These are phyloP conservation scores for Sebastes hopkinsi DNA, from an alignment of 2,797 vertebrate genomes.

Conservation along the genomic window DNA sequence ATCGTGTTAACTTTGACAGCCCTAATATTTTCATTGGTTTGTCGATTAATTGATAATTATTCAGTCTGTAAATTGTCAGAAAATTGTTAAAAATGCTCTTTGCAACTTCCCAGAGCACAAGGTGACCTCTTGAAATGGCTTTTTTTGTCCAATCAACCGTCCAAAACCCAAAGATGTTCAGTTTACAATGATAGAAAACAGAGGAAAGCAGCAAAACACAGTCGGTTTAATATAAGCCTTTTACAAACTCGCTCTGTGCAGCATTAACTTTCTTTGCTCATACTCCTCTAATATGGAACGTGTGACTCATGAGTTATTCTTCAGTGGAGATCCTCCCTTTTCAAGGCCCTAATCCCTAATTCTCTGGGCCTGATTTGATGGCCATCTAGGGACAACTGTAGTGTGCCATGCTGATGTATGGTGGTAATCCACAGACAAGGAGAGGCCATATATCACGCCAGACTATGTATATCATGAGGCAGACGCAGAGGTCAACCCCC, in stretches of 20 bases:
- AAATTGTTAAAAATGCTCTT: neutral
- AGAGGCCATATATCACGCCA: conserved; percentile 72
- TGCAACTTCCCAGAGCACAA: neutral
- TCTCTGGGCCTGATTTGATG: conserved; percentile 65
- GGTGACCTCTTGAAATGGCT: neutral
- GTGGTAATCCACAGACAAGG: conserved; percentile 73
- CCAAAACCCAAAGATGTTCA: neutral
- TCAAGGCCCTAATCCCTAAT: conserved; percentile 67
- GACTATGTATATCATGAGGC: conserved; percentile 77
- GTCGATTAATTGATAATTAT: too few relatives aligned
- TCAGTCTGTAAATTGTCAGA: neutral
- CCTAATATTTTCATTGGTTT: too few relatives aligned
- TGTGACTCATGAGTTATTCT: conserved; percentile 72
- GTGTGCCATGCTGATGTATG: conserved; percentile 64
- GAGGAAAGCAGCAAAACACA: neutral
- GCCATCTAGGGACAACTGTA: conserved; percentile 74
- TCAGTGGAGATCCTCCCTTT: conserved; percentile 49
- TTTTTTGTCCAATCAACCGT: neutral
- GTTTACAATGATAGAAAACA: neutral
- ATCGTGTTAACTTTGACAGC: too few relatives aligned
- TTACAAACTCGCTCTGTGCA: neutral
- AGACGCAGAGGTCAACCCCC: conserved; percentile 56
- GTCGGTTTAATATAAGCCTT: neutral
- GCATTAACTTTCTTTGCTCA: conserved; percentile 32
- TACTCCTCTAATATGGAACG: conserved; percentile 43